Percentiles rank a stretch among this genome's conserved stretches.
Conservation (phyloP, 2,888 invertebrate genomes). For the Stenolophus ochropezus region DNA sequence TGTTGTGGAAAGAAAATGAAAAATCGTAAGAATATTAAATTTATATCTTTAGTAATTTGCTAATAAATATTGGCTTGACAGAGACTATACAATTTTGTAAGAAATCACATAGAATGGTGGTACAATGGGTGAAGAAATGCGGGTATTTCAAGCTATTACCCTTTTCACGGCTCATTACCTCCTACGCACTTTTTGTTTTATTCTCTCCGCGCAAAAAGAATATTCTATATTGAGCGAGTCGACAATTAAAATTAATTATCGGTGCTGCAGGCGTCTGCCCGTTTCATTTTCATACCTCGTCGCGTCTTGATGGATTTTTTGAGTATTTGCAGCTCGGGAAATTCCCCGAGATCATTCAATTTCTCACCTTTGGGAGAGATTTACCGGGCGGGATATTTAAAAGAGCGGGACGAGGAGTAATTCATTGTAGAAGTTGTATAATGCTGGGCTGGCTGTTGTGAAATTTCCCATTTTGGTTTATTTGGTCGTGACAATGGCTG, state of each 20-base stretch:
- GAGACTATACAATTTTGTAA: not conserved
- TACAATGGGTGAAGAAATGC: not conserved
- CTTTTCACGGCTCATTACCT: slow-evolving; percentile 6
- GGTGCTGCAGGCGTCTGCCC: not conserved
- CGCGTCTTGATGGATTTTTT: slow-evolving; percentile 45
- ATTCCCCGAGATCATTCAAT: slow-evolving; percentile 50
- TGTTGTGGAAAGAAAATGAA: too few relatives aligned
- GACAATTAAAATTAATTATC: slow-evolving; percentile 30
- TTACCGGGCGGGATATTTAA: slow-evolving; percentile 17
- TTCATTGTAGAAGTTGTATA: slow-evolving; percentile 48
- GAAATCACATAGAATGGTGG: not conserved
- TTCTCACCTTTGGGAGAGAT: slow-evolving; percentile 47
- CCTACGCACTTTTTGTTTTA: slow-evolving; percentile 15
- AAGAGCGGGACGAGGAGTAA: slow-evolving; percentile 5
- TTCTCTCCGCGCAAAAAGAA: not conserved
- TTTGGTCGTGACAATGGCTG: slow-evolving; percentile 57
- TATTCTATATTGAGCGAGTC: not conserved
- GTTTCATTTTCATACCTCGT: slow-evolving; percentile 40
- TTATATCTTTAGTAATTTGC: not conserved
- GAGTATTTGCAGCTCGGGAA: slow-evolving; percentile 36
- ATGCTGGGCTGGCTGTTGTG: slow-evolving; percentile 47
- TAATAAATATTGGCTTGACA: not conserved
- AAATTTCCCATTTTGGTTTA: slow-evolving; percentile 54
- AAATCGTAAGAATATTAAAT: too few relatives aligned
- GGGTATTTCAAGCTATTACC: slow-evolving; percentile 4